These are phyloP conservation scores for Rhea americana DNA, from an alignment of 2,113 vertebrate species.

Conservation along the genomic window DNA sequence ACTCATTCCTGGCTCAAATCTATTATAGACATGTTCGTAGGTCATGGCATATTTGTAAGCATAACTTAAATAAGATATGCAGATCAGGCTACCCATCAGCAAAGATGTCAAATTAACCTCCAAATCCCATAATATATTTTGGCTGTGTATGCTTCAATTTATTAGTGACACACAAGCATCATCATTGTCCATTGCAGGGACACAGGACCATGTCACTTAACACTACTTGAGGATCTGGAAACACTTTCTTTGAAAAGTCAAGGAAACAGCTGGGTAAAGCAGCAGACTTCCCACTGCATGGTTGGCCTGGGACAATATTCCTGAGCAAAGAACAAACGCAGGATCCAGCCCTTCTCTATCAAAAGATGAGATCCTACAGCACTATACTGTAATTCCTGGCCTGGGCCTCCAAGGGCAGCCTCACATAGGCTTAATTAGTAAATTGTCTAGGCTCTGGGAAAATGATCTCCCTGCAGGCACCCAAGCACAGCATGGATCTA, in stretches of 20 bases:
- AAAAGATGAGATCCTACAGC: not conserved
- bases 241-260: not conserved
- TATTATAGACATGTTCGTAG: not conserved
- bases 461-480: not conserved
- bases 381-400: not conserved
- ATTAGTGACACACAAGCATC: not conserved
- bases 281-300: not conserved
- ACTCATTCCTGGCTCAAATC: constrained; percentile 48
- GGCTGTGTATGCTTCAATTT: not conserved
- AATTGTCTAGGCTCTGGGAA: not conserved
- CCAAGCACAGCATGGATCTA: not conserved
- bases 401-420: not conserved
- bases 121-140: not conserved
- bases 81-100: not conserved
- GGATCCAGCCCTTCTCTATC: not conserved
- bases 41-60: constrained; percentile 30
- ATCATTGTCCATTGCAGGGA: not conserved
- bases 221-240: fast-evolving
- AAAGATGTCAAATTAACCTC: constrained; percentile 3
- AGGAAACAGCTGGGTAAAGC: not conserved
- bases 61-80: constrained; percentile 18
- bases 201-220: not conserved
- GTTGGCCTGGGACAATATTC: not conserved
- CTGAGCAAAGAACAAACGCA: not conserved
- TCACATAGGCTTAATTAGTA: not conserved